A percentile compares a stretch with the other conserved stretches of the same genome.
Evolutionary conservation across 92 coral and sea anemone species (phyloP).

Genomic region (Porites lobata): DNA sequence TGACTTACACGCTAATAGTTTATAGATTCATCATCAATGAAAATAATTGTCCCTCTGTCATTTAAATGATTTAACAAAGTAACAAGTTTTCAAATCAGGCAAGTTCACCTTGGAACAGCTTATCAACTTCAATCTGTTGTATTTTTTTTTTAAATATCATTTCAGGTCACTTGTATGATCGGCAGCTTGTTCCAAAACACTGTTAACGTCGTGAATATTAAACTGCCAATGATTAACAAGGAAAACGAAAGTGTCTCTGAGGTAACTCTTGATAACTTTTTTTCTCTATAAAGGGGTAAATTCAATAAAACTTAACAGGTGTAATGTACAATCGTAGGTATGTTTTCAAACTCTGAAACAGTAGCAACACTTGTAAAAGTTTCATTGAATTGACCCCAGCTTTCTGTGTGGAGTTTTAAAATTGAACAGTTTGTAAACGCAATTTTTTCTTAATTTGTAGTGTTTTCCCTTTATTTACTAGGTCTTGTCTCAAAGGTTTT

Average conservation of each 20-base stretch:
- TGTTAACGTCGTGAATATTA: slow-evolving; percentile 80
- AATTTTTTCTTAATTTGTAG: neutral
- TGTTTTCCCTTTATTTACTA: neutral
- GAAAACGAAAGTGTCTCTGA: slow-evolving; percentile 17
- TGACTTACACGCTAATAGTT: no score
- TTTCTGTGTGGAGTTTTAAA: neutral
- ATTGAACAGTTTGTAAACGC: neutral
- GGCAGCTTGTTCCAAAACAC: slow-evolving; percentile 95
- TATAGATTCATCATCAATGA: no score
- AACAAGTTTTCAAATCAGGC: no score
- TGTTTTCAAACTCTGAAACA: no score
- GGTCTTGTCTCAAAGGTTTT: slow-evolving; percentile 62
- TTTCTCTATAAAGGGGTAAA: neutral
- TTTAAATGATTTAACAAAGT: no score
- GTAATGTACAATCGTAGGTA: no score
- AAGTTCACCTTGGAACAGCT: no score
- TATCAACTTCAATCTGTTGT: no score
- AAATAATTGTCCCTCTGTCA: no score
- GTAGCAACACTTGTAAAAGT: neutral
- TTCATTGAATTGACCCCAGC: neutral
- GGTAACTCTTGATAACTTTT: neutral
- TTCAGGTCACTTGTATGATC: slow-evolving; percentile 66
- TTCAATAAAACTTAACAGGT: no score
- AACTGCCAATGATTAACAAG: slow-evolving; percentile 55
- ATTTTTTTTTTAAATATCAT: neutral